These are phyloP conservation scores for Pheosia tremula DNA, from an alignment of 2,888 invertebrate genomes.

Conservation along the genomic window DNA sequence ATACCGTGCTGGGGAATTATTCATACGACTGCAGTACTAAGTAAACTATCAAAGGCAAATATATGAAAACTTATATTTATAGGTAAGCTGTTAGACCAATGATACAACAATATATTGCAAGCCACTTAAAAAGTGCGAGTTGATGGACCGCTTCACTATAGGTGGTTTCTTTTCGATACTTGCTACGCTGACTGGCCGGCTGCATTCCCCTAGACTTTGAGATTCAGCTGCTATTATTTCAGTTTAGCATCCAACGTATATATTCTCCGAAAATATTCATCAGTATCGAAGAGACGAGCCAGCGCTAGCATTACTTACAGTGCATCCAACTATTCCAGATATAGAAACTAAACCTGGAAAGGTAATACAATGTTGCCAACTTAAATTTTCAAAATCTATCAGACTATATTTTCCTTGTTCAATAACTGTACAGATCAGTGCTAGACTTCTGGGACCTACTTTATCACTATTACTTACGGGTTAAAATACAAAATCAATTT, in stretches of 20 bases:
- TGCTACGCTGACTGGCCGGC: too few relatives aligned
- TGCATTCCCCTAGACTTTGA: too few relatives aligned
- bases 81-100: constrained; percentile 69
- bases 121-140: not conserved
- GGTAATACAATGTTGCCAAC: not conserved
- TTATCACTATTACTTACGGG: too few relatives aligned
- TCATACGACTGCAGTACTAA: constrained; percentile 67
- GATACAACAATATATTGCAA: constrained; percentile 40
- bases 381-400: not conserved
- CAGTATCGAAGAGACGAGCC: not conserved
- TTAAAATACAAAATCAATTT: too few relatives aligned
- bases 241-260: not conserved
- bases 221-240: not conserved
- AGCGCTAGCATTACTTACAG: not conserved
- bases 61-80: constrained; percentile 41
- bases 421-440: too few relatives aligned
- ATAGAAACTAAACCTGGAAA: not conserved
- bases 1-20: constrained; percentile 56
- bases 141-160: too few relatives aligned
- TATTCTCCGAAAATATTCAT: not conserved
- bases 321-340: not conserved
- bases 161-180: too few relatives aligned
- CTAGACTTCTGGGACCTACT: too few relatives aligned
- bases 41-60: constrained; percentile 64
- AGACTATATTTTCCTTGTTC: not conserved